Evolutionary conservation across 2,113 vertebrate species (phyloP).

Genomic region (Clarias macrocephalus): DNA sequence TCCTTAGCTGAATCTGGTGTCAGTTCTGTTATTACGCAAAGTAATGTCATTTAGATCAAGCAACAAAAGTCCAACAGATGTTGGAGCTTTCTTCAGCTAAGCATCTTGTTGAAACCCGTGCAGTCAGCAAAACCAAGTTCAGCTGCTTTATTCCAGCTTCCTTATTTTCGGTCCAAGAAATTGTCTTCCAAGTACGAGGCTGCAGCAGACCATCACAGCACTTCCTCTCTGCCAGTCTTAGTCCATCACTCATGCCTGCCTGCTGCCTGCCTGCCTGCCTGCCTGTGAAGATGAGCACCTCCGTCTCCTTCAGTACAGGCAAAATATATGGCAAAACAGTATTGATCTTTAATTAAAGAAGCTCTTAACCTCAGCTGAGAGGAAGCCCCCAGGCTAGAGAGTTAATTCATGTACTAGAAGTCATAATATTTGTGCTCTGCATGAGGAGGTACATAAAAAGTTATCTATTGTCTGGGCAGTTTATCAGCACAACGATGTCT

Average conservation of each 20-base stretch:
- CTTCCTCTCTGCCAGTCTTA: conserved; percentile 31
- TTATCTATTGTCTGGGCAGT: conserved; percentile 80
- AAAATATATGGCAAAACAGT: conserved; percentile 75
- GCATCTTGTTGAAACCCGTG: conserved; percentile 16
- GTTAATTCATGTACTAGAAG: conserved; percentile 83
- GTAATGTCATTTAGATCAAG: conserved; percentile 12
- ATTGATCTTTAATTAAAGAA: conserved; percentile 85
- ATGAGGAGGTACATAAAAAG: conserved; percentile 81
- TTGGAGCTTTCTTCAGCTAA: conserved; percentile 20
- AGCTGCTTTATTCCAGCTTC: conserved; percentile 37
- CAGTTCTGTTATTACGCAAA: conserved; percentile 29
- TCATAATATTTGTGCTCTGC: conserved; percentile 83
- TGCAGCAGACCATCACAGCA: conserved; percentile 36
- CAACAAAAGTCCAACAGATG: conserved; percentile 31
- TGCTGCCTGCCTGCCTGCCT: conserved; percentile 37
- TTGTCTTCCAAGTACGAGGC: conserved; percentile 23
- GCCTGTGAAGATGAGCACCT: conserved; percentile 62
- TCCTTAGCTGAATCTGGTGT: conserved; percentile 27
- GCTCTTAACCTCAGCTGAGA: conserved; percentile 78
- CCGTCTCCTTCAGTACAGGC: conserved; percentile 63
- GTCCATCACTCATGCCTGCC: conserved; percentile 20
- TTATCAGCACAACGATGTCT: conserved; percentile 74
- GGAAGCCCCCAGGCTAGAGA: conserved; percentile 71
- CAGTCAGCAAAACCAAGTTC: conserved; percentile 38
- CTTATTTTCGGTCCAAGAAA: conserved; percentile 19